Base-by-base conservation (phyloP, 2,113 vertebrate genomes). In the Camarhynchus parvulus region DNA sequence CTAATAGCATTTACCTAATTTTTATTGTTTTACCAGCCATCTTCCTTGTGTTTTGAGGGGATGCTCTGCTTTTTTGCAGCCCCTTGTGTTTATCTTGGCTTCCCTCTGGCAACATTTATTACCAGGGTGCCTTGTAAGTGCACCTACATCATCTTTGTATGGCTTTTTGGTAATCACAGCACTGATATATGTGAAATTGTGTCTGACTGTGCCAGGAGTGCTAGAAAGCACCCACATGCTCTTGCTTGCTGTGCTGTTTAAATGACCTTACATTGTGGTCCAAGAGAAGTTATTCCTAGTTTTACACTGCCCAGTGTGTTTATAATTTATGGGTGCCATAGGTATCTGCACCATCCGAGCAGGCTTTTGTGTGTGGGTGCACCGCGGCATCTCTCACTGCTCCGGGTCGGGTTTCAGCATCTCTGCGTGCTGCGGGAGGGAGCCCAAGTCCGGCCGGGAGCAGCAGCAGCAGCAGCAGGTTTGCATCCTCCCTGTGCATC, bases 311-410 rank as follows among this genome's bases (percentile, higher is more conserved):
- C 37, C 62, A 10, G 11, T 1, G 12, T 23, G n/a, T 66, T 77
- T 27, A 6, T 69, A 35, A 62, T 41, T 53, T 8, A 15, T 22
- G 49, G 27, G 5, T 50, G 39, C 37, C 18, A 2, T 4, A 13
- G 35, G 30, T 52, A 5, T 5, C 77, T 15, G 19, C 17, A 15
- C 7, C 0, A 1, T 7, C 58, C 6, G 2, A 5, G n/a, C 0
- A 6, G 50, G 28, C 10, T 72, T 18, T 10, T 5, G 2, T 1
- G 16, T 0, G 9, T 1, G 67, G 62, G 33, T 14, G 33, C 20
- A 17, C 5, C 1, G 18, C 18, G 3, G 75, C 52, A 4, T 4
- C 4, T 1, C 67, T 46, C 18, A 0, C n/a, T 4, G 53, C 63
- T 69, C 9, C 0, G 0, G 4, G 11, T 49, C 16, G 35, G 37